Evolutionary conservation across 2,888 invertebrate species (phyloP).

Genomic region (Morpho helenor): DNA sequence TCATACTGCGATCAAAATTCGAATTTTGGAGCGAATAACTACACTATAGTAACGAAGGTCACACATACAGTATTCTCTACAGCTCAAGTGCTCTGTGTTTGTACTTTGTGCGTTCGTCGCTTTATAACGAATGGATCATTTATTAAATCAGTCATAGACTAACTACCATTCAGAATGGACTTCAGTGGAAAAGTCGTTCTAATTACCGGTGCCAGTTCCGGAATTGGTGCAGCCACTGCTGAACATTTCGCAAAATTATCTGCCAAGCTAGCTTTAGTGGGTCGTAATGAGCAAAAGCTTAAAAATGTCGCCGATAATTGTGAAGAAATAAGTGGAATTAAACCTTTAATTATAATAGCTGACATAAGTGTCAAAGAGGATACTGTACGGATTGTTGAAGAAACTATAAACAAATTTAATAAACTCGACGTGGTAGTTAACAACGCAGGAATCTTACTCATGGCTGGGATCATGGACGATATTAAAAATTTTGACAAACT

Average conservation of each 20-base stretch:
- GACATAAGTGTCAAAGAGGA: slow-evolving; percentile 52
- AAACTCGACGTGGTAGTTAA: slow-evolving; percentile 56
- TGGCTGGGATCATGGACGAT: slow-evolving; percentile 38
- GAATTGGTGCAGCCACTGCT: slow-evolving; percentile 60
- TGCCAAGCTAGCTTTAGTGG: slow-evolving; percentile 50
- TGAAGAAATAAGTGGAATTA: slow-evolving; percentile 39
- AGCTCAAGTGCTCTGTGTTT: slow-evolving; percentile 15
- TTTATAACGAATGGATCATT: slow-evolving; percentile 16
- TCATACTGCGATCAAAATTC: too few species aligned
- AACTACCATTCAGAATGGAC: slow-evolving; percentile 47
- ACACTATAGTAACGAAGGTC: too few species aligned
- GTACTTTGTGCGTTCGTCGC: slow-evolving; percentile 2
- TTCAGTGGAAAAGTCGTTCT: slow-evolving; percentile 58
- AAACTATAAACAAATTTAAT: slow-evolving; percentile 44
- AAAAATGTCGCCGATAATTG: slow-evolving; percentile 45
- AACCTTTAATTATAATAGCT: slow-evolving; percentile 47
- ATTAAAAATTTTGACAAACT: slow-evolving; percentile 47
- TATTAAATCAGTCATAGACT: slow-evolving; percentile 27
- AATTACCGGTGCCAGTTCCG: slow-evolving; percentile 62
- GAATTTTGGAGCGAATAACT: too few species aligned
- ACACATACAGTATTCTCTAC: slow-evolving; percentile 2
- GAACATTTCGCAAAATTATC: slow-evolving; percentile 47
- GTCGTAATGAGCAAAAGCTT: slow-evolving; percentile 52
- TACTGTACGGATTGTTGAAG: slow-evolving; percentile 42
- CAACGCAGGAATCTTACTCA: slow-evolving; percentile 51